Percentiles rank a stretch among this genome's conserved stretches.
These are phyloP conservation scores for Notocelia uddmanniana DNA, from an alignment of 2,888 invertebrate species.

Conservation along the genomic window DNA sequence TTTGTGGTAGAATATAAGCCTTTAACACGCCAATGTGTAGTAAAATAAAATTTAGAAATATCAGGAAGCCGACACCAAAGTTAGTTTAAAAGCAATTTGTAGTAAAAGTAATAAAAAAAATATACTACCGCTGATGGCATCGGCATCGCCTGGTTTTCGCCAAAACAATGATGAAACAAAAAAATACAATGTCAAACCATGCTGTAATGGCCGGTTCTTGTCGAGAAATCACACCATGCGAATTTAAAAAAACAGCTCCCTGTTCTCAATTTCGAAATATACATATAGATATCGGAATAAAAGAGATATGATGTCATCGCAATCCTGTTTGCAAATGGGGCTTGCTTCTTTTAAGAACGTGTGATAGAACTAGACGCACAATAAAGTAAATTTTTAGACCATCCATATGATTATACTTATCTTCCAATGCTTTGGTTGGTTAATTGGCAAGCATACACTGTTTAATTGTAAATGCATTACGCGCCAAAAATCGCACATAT, in stretches of 20 bases:
- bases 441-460: no score
- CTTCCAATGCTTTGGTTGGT: no score
- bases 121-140: constrained; percentile 89
- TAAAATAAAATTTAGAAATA: constrained; percentile 45
- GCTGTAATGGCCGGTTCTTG: constrained; percentile 63
- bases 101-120: constrained; percentile 77
- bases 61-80: constrained; percentile 66
- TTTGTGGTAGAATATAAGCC: neutral
- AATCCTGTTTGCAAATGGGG: neutral
- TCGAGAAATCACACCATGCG: constrained; percentile 55
- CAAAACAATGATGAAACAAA: constrained; percentile 82
- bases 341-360: neutral
- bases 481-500: no score
- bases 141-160: constrained; percentile 88
- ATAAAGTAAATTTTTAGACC: no score
- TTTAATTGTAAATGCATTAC: no score
- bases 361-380: no score
- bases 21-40: no score
- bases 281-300: neutral
- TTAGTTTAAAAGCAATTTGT: constrained; percentile 46
- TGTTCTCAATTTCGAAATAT: neutral
- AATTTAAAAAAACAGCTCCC: constrained; percentile 21
- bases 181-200: constrained; percentile 75
- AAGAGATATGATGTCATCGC: neutral
- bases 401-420: no score